These are phyloP conservation scores for Oreotragus oreotragus DNA, from an alignment of 2,113 vertebrate species.

Conservation along the genomic window DNA sequence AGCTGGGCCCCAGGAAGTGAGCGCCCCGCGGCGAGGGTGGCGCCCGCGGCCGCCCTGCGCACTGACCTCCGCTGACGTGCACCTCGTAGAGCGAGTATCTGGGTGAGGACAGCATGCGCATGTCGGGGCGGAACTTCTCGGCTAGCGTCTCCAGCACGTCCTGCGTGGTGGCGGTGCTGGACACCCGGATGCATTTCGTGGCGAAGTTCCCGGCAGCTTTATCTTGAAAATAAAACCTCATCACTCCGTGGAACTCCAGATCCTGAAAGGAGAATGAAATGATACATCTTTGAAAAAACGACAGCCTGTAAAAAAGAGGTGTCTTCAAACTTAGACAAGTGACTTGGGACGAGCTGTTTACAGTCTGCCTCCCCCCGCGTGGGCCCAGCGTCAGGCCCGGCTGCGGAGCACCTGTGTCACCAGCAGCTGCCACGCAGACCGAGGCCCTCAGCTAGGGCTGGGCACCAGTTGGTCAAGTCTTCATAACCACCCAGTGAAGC, in stretches of 20 bases:
- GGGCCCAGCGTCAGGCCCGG: not conserved
- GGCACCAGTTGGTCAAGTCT: rapidly evolving
- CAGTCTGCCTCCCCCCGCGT: not conserved
- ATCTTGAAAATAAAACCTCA: constrained; percentile 99
- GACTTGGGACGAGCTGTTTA: not conserved
- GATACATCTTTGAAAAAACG: not conserved
- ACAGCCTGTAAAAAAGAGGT: not conserved
- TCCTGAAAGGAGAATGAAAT: constrained; percentile 83
- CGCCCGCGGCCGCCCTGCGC: not conserved
- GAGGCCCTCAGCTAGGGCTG: no score
- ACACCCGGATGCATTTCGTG: constrained; percentile 98
- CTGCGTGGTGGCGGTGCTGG: constrained; percentile 97
- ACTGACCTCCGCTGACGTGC: constrained; percentile 98
- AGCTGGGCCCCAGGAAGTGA: rapidly evolving
- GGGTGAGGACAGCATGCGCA: constrained; percentile 98
- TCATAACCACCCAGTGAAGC: not conserved
- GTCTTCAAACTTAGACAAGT: not conserved
- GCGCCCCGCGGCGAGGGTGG: not conserved
- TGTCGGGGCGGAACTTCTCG: constrained; percentile 98
- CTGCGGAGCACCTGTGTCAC: rapidly evolving
- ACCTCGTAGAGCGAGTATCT: constrained; percentile 98
- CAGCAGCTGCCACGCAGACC: rapidly evolving
- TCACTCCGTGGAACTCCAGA: constrained; percentile 98
- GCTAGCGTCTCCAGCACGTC: constrained; percentile 98
- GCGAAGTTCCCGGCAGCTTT: constrained; percentile 98